Evolutionary conservation across 2,113 vertebrate species (phyloP).

Genomic region (Aptenodytes patagonicus): DNA sequence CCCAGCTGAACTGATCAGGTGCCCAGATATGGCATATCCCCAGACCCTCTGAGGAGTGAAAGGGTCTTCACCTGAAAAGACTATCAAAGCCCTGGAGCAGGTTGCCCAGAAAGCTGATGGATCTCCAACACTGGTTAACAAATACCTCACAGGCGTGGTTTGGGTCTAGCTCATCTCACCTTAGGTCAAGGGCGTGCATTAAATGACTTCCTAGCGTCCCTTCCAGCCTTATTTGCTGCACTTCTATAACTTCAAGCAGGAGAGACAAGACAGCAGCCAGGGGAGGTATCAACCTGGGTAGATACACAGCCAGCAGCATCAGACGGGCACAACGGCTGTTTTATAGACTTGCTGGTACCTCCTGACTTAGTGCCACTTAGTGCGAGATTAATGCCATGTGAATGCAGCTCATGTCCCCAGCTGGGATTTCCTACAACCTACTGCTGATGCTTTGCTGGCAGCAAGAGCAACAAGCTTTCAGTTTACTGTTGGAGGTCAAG

Average conservation of each 20-base stretch:
- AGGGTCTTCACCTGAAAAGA: not conserved
- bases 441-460: slow-evolving; percentile 53
- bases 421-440: slow-evolving; percentile 65
- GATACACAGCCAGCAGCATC: not conserved
- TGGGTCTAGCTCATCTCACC: not conserved
- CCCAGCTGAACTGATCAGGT: too few species aligned
- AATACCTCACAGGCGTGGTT: not conserved
- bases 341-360: slow-evolving; percentile 42
- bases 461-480: slow-evolving; percentile 62
- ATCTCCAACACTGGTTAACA: not conserved
- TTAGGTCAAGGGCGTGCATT: not conserved
- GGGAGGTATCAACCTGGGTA: not conserved
- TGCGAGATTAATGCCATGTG: not conserved
- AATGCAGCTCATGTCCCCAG: slow-evolving; percentile 2
- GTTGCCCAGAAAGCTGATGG: not conserved
- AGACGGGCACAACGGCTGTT: not conserved
- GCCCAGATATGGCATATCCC: too few species aligned
- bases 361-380: slow-evolving; percentile 53
- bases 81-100: not conserved
- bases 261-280: not conserved
- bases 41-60: not conserved
- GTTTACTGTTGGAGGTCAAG: slow-evolving; percentile 73
- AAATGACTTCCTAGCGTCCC: not conserved
- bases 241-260: not conserved
- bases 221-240: not conserved